phyloP scores from a whole-genome alignment of 2,888 invertebrate species.

The Sarcophaga carnaria region DNA sequence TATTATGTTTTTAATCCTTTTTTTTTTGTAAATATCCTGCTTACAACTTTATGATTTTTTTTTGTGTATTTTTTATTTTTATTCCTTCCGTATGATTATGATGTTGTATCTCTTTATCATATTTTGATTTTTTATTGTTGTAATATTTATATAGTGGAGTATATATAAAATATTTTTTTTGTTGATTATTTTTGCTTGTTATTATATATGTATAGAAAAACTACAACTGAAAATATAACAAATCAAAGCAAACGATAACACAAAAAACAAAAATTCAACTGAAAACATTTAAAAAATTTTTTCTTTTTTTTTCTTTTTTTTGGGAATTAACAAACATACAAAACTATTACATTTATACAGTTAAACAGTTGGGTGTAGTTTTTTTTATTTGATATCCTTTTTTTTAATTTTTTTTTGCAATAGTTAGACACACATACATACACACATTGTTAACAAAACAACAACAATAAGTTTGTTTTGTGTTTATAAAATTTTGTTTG shows the following conservation, averaged over 20 bases:
- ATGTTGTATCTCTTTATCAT: too few species aligned
- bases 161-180: neutral
- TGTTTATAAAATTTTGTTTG: neutral
- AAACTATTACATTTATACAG: slow-evolving; percentile 50
- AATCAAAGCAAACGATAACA: slow-evolving; percentile 14
- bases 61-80: too few species aligned
- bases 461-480: slow-evolving; percentile 35
- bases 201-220: slow-evolving; percentile 7
- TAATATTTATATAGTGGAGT: too few species aligned
- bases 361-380: slow-evolving; percentile 25
- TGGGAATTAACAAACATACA: slow-evolving; percentile 60
- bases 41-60: too few species aligned
- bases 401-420: slow-evolving; percentile 44
- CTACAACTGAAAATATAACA: slow-evolving; percentile 52
- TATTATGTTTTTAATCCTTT: neutral
- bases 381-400: slow-evolving; percentile 51
- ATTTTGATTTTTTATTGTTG: slow-evolving; percentile 11
- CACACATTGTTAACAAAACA: slow-evolving; percentile 46
- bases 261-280: slow-evolving; percentile 10
- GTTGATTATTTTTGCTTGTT: neutral
- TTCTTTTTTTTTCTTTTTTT: slow-evolving; percentile 67
- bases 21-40: neutral
- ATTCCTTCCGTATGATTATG: too few species aligned
- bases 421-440: slow-evolving; percentile 31
- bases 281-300: slow-evolving; percentile 67